Percentiles rank a stretch among this genome's conserved stretches.
These are phyloP conservation scores for Malurus splendens DNA, from an alignment of 2,797 vertebrate genomes.

Conservation along the genomic window DNA sequence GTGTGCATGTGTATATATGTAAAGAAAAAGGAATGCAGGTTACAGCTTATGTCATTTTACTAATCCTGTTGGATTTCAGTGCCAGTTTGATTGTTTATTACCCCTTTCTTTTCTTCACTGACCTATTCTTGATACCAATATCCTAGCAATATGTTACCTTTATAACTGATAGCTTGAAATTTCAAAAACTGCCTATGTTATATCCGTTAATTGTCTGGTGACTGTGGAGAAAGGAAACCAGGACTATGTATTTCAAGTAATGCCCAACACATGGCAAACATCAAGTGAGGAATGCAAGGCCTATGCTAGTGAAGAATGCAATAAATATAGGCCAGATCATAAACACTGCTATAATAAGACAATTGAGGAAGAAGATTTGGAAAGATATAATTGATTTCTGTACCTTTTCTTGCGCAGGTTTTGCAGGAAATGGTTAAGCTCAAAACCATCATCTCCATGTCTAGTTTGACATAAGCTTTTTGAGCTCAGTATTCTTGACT, in stretches of 20 bases:
- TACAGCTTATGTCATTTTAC: not conserved
- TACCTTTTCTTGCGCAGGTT: slow-evolving; percentile 23
- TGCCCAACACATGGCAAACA: slow-evolving; percentile 65
- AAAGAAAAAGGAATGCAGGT: not conserved
- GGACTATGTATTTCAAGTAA: slow-evolving; percentile 58
- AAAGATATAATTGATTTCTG: slow-evolving; percentile 46
- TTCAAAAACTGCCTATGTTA: slow-evolving; percentile 9
- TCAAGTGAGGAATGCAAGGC: slow-evolving; percentile 62
- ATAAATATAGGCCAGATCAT: slow-evolving; percentile 63
- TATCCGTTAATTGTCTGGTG: slow-evolving; percentile 17
- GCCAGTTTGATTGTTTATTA: not conserved
- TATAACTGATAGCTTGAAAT: not conserved
- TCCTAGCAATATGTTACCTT: not conserved
- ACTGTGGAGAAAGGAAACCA: slow-evolving; percentile 44
- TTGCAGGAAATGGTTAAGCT: not conserved
- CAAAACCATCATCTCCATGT: not conserved
- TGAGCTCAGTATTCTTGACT: not conserved
- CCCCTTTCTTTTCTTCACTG: not conserved
- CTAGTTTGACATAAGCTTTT: not conserved
- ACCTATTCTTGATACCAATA: not conserved
- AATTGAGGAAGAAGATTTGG: slow-evolving; percentile 46
- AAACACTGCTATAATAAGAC: slow-evolving; percentile 60
- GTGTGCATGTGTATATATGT: not conserved
- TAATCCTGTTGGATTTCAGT: not conserved
- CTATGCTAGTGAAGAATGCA: slow-evolving; percentile 55